A percentile compares a stretch with the other conserved stretches of the same genome.
Conservation (phyloP, 2,797 vertebrate species). For the Cossypha niveicapilla region DNA sequence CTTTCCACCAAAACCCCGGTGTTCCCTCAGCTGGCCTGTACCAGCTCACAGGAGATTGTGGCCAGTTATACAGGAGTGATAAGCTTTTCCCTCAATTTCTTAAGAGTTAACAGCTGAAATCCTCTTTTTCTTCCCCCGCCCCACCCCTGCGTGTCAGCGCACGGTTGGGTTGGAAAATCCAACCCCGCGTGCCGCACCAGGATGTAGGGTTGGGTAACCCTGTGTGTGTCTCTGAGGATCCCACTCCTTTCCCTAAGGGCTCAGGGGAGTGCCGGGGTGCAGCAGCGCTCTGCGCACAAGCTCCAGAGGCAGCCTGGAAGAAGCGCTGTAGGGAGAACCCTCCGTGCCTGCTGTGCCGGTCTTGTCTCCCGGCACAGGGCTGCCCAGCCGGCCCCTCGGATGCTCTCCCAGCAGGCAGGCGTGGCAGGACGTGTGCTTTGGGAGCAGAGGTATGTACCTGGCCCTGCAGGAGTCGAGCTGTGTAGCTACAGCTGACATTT, state of each 20-base stretch:
- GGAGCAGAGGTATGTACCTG: background rate
- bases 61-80: background rate
- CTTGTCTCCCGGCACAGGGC: background rate
- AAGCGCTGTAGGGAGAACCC: background rate
- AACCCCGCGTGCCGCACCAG: background rate
- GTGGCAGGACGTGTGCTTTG: background rate
- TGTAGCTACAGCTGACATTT: background rate
- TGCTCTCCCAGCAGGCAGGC: background rate
- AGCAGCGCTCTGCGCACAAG: background rate
- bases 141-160: background rate
- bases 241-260: background rate
- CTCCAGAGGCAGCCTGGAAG: background rate
- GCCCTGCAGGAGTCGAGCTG: background rate
- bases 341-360: background rate
- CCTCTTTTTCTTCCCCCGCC: background rate
- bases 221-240: background rate
- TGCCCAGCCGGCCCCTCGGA: background rate
- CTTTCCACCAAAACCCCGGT: background rate
- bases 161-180: background rate
- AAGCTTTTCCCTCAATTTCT: background rate
- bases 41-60: background rate
- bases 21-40: background rate
- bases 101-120: slow-evolving; percentile 2
- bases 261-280: slow-evolving; percentile 3
- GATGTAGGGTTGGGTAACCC: slow-evolving; percentile 2